A percentile compares a stretch with the other conserved stretches of the same genome.
These are phyloP conservation scores for Gymnothorax reevesii DNA, from an alignment of 2,797 vertebrate genomes.

Conservation along the genomic window DNA sequence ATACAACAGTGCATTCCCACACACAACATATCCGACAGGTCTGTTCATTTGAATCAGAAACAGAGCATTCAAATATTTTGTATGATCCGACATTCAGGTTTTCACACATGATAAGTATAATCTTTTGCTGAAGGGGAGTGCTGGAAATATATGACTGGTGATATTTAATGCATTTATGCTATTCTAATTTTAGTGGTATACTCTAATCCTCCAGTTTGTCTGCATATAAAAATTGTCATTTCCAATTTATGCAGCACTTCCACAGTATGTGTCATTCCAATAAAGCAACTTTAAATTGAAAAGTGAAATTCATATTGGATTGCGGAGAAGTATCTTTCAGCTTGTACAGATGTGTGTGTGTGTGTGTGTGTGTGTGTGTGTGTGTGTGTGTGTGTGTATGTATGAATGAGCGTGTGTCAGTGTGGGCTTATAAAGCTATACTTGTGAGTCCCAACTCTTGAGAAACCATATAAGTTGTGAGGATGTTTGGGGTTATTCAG, in stretches of 20 bases:
- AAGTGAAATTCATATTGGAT: neutral
- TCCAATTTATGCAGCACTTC: neutral
- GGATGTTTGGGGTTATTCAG: no score
- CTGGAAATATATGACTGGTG: neutral
- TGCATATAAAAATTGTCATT: neutral
- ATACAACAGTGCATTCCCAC: neutral
- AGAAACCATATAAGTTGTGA: no score
- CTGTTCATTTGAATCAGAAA: neutral
- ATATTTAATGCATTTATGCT: neutral
- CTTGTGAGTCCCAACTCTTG: no score
- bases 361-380: neutral
- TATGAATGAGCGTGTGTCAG: neutral
- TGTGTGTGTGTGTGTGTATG: neutral
- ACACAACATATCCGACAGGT: neutral
- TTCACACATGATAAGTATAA: neutral
- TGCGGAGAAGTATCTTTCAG: neutral
- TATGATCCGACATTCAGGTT: neutral
- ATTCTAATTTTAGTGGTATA: neutral
- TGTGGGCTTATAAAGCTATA: neutral
- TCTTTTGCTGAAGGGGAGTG: neutral
- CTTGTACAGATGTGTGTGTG: neutral
- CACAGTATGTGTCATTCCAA: neutral
- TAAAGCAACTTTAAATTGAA: conserved; percentile 7
- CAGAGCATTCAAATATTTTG: neutral
- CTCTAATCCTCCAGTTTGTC: neutral